Conservation (phyloP, 2,113 vertebrate genomes). For the Oncorhynchus masou region DNA sequence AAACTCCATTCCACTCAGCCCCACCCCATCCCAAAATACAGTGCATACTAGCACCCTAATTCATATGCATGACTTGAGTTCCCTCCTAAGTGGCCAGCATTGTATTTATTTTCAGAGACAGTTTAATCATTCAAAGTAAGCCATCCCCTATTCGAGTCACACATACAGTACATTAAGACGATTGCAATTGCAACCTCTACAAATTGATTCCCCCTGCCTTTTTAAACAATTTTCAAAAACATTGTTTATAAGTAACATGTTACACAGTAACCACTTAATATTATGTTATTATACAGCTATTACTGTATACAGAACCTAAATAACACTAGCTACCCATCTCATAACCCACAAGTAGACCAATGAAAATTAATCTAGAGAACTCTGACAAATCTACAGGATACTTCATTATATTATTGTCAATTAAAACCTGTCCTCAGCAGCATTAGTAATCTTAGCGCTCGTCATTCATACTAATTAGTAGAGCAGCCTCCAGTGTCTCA, state of each 20-base stretch:
- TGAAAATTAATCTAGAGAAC: slow-evolving; percentile 59
- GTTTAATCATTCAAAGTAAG: too few species aligned
- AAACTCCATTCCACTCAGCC: not conserved
- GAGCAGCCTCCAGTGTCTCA: slow-evolving; percentile 63
- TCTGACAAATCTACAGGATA: slow-evolving; percentile 71
- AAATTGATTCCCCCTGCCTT: too few species aligned
- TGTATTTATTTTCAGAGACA: too few species aligned
- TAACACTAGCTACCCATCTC: slow-evolving; percentile 3
- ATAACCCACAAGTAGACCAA: slow-evolving; percentile 40
- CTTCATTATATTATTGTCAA: slow-evolving; percentile 78
- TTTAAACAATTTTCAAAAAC: not conserved
- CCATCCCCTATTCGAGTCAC: too few species aligned
- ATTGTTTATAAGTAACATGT: not conserved
- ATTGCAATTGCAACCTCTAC: too few species aligned
- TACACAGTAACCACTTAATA: too few species aligned
- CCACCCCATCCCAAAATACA: slow-evolving; percentile 13
- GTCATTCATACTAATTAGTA: slow-evolving; percentile 79
- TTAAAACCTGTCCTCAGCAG: slow-evolving; percentile 76
- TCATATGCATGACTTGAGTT: too few species aligned
- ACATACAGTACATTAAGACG: too few species aligned
- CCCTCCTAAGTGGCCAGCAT: too few species aligned
- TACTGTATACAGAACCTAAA: not conserved
- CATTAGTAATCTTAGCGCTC: slow-evolving; percentile 77
- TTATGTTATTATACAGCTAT: too few species aligned
- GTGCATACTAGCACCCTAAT: not conserved